These are phyloP conservation scores for Lacanobia oleracea DNA, from an alignment of 2,888 invertebrate species.

Conservation along the genomic window DNA sequence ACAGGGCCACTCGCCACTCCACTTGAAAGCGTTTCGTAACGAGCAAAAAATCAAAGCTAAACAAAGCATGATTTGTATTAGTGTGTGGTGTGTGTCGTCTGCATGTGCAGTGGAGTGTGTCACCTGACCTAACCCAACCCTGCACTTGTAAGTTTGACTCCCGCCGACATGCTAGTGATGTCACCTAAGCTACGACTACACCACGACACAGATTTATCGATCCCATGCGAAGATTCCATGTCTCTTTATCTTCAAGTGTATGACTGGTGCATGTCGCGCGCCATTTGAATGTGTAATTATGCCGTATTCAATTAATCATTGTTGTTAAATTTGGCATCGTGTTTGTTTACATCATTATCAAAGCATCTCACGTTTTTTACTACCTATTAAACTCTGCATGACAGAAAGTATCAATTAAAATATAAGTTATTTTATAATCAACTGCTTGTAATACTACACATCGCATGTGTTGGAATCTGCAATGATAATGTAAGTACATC, in stretches of 20 bases:
- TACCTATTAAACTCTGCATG: conserved; percentile 17
- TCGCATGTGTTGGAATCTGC: conserved; percentile 33
- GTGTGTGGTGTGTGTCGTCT: conserved; percentile 62
- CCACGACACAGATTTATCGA: conserved; percentile 63
- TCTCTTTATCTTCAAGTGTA: not conserved
- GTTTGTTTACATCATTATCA: conserved; percentile 39
- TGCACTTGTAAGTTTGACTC: conserved; percentile 84
- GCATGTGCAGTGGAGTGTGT: conserved; percentile 82
- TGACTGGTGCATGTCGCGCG: conserved; percentile 11
- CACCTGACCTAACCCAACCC: conserved; percentile 89
- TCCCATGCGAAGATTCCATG: conserved; percentile 34
- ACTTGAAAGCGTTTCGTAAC: conserved; percentile 62
- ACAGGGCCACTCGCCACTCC: conserved; percentile 55
- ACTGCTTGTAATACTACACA: conserved; percentile 42
- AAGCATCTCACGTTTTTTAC: conserved; percentile 24
- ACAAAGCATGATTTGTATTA: conserved; percentile 65
- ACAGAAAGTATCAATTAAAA: conserved; percentile 19
- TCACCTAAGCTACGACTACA: conserved; percentile 21
- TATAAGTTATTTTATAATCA: conserved; percentile 9
- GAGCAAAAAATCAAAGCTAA: conserved; percentile 64
- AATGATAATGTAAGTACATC: conserved; percentile 38
- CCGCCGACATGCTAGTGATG: conserved; percentile 78
- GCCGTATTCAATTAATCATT: conserved; percentile 33
- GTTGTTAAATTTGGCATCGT: conserved; percentile 18
- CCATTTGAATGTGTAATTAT: conserved; percentile 34